These are phyloP conservation scores for Diacarnus erythraeanus DNA, from an alignment of 37 sponge, comb jelly and placozoan species.

Conservation along the genomic window DNA sequence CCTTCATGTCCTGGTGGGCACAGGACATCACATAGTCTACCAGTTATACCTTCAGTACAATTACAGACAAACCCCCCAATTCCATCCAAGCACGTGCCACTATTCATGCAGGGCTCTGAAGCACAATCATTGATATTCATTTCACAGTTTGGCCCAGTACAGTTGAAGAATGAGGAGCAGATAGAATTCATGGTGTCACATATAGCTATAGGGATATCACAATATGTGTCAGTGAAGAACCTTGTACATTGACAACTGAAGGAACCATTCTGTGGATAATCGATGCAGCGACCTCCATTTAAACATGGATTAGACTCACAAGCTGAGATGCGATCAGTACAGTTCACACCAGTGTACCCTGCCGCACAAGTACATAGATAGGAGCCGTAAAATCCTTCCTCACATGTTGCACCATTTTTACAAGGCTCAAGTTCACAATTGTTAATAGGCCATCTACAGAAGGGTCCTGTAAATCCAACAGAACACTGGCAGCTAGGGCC, in stretches of 20 bases:
- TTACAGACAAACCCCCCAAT: constrained; percentile 45
- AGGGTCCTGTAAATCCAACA: constrained; percentile 68
- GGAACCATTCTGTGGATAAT: constrained; percentile 7
- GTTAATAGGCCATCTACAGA: constrained; percentile 67
- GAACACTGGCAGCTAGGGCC: constrained; percentile 60
- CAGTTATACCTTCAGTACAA: constrained; percentile 48
- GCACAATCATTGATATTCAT: constrained; percentile 49
- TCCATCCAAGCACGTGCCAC: constrained; percentile 53
- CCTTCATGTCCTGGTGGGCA: constrained; percentile 52
- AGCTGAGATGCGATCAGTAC: constrained; percentile 22
- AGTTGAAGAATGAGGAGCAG: constrained; percentile 18
- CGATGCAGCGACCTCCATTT: constrained; percentile 71
- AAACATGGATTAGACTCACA: constrained; percentile 54
- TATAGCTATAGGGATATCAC: constrained; percentile 53
- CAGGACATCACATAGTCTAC: constrained; percentile 32
- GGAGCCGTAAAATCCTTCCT: constrained; percentile 62
- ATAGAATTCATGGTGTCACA: constrained; percentile 20
- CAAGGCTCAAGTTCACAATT: constrained; percentile 77
- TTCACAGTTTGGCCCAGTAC: constrained; percentile 71
- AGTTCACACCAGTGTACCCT: constrained; percentile 59
- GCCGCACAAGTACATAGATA: constrained; percentile 48
- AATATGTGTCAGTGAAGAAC: constrained; percentile 38
- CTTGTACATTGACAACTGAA: constrained; percentile 58
- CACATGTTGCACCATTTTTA: constrained; percentile 63
- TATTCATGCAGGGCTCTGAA: constrained; percentile 39